A percentile compares a stretch with the other conserved stretches of the same genome.
Conservation (phyloP, 2,113 vertebrate species). For the Hippocampus barbouri region DNA sequence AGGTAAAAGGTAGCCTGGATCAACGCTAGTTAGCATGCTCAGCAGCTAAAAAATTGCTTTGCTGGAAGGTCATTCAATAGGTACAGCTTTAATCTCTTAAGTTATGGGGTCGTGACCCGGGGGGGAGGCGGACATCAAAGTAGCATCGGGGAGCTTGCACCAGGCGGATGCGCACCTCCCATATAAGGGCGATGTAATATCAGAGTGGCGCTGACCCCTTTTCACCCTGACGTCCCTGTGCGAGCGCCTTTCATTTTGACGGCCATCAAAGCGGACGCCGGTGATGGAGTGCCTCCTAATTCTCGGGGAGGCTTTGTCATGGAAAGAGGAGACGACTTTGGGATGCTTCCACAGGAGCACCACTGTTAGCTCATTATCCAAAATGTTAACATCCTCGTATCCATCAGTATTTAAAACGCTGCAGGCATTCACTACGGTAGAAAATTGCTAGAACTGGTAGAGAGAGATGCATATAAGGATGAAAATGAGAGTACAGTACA, state of each 20-base stretch:
- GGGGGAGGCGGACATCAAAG: not conserved
- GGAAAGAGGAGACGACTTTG: conserved; percentile 22
- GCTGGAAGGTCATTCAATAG: not conserved
- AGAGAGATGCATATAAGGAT: not conserved
- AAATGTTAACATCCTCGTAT: not conserved
- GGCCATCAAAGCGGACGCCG: conserved; percentile 41
- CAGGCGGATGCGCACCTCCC: not conserved
- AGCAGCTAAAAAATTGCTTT: not conserved
- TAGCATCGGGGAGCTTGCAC: not conserved
- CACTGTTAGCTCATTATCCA: not conserved
- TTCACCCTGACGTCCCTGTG: conserved; percentile 27
- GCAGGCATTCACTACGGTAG: conserved; percentile 22
- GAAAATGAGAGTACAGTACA: not conserved
- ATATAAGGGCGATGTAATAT: conserved; percentile 53
- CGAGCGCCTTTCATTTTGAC: conserved; percentile 8
- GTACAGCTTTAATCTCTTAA: not conserved
- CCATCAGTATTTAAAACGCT: conserved; percentile 5
- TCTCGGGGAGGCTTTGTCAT: conserved; percentile 46
- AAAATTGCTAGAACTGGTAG: conserved; percentile 43
- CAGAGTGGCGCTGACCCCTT: conserved; percentile 28
- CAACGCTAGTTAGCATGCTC: not conserved
- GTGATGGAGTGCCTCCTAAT: conserved; percentile 48
- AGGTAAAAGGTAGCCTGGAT: not conserved
- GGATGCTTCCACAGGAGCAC: conserved; percentile 12
- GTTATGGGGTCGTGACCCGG: not conserved